Conservation (phyloP, 2,888 invertebrate genomes). For the Lasioglossum marginatum region DNA sequence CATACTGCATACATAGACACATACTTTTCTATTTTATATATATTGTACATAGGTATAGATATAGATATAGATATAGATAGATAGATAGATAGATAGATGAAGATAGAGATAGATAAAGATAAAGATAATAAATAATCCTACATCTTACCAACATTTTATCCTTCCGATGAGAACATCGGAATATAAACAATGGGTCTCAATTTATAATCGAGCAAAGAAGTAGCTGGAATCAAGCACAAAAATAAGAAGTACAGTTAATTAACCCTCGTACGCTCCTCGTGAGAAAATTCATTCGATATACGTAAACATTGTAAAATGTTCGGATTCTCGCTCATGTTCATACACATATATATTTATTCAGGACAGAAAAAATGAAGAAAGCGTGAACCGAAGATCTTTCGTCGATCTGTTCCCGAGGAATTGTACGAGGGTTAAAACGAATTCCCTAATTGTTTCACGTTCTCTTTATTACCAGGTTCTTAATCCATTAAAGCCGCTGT, state of each 20-base stretch:
- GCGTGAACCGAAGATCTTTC: background rate
- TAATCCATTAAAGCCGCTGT: slow-evolving; percentile 2
- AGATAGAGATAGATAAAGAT: too few species aligned
- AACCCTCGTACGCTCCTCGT: background rate
- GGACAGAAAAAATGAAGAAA: background rate
- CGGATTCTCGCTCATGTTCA: background rate
- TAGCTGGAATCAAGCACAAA: background rate
- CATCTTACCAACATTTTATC: too few species aligned
- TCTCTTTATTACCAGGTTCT: slow-evolving; percentile 7
- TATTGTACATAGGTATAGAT: too few species aligned
- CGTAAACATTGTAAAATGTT: background rate
- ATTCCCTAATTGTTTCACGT: background rate
- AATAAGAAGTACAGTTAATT: background rate
- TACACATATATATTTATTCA: background rate
- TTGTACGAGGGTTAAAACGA: background rate
- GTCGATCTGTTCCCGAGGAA: background rate
- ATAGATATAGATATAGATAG: too few species aligned
- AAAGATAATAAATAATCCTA: too few species aligned
- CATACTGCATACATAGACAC: too few species aligned
- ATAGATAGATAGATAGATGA: too few species aligned
- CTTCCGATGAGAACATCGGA: too few species aligned
- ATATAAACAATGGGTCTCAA: background rate
- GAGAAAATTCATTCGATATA: background rate
- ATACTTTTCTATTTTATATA: too few species aligned
- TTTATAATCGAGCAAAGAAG: background rate